These are phyloP conservation scores for Zapus hudsonius DNA, from an alignment of 2,113 vertebrate species.

Conservation along the genomic window DNA sequence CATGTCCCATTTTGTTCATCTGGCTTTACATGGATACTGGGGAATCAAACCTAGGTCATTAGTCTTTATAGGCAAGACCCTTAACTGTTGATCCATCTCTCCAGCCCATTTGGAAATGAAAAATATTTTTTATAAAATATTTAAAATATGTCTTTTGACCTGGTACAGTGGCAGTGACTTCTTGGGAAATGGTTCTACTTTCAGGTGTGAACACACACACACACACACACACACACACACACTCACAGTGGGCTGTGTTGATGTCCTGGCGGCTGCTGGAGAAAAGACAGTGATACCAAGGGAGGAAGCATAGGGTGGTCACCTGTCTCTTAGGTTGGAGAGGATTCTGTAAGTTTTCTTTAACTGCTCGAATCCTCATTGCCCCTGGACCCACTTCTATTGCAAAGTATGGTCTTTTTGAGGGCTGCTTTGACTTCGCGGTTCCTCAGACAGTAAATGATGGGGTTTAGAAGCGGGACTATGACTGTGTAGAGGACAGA, in stretches of 20 bases:
- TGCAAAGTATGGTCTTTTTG: slow-evolving; percentile 68
- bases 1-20: no score
- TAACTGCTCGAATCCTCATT: neutral
- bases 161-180: neutral
- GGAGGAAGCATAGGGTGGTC: fast-evolving
- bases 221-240: no score
- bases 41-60: no score
- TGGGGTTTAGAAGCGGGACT: slow-evolving; percentile 84
- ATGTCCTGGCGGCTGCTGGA: neutral
- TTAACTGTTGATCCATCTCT: no score
- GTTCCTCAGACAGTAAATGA: slow-evolving; percentile 86
- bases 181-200: neutral
- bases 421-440: slow-evolving; percentile 82
- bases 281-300: neutral
- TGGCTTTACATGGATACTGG: no score
- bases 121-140: neutral
- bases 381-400: neutral
- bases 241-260: no score
- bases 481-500: slow-evolving; percentile 81
- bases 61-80: no score
- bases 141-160: neutral
- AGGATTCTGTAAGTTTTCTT: neutral
- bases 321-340: neutral
- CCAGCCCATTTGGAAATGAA: no score
- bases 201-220: no score